These are phyloP conservation scores for Epinotia ramella DNA, from an alignment of 2,888 invertebrate species.

Conservation along the genomic window DNA sequence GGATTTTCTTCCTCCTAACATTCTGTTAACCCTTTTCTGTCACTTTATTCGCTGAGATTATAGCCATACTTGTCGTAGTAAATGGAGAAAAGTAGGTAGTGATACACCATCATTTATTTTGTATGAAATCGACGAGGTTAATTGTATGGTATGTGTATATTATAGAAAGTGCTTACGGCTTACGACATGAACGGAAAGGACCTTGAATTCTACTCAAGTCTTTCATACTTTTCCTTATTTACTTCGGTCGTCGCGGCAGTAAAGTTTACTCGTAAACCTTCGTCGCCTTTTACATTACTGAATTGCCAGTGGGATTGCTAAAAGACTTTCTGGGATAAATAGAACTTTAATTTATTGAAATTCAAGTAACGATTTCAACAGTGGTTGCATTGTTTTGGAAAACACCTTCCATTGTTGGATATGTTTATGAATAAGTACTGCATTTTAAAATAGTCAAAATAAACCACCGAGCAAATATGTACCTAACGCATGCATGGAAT, in stretches of 20 bases:
- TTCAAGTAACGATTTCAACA: not conserved
- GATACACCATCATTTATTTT: not conserved
- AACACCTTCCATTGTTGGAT: too few relatives aligned
- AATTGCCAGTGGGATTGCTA: conserved; percentile 21
- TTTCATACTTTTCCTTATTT: conserved; percentile 11
- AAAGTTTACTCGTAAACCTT: conserved; percentile 63
- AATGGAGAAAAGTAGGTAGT: not conserved
- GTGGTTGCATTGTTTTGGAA: not conserved
- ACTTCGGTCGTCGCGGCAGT: conserved; percentile 54
- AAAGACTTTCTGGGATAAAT: not conserved
- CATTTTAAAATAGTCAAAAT: not conserved
- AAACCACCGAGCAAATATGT: too few relatives aligned
- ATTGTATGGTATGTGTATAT: not conserved
- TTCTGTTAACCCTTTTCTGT: conserved; percentile 34
- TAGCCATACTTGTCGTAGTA: conserved; percentile 48
- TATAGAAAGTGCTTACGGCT: too few relatives aligned
- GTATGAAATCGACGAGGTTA: not conserved
- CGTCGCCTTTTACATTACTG: conserved; percentile 47
- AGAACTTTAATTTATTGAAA: conserved; percentile 17
- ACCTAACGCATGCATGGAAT: too few relatives aligned
- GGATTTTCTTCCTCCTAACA: conserved; percentile 19
- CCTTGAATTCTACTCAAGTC: too few relatives aligned
- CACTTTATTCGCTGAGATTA: conserved; percentile 58
- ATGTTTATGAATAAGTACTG: not conserved
- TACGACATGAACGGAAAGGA: too few relatives aligned